A percentile compares a stretch with the other conserved stretches of the same genome.
These are phyloP conservation scores for Drosophila fulvimacula DNA, from an alignment of 2,888 invertebrate species.

Conservation along the genomic window DNA sequence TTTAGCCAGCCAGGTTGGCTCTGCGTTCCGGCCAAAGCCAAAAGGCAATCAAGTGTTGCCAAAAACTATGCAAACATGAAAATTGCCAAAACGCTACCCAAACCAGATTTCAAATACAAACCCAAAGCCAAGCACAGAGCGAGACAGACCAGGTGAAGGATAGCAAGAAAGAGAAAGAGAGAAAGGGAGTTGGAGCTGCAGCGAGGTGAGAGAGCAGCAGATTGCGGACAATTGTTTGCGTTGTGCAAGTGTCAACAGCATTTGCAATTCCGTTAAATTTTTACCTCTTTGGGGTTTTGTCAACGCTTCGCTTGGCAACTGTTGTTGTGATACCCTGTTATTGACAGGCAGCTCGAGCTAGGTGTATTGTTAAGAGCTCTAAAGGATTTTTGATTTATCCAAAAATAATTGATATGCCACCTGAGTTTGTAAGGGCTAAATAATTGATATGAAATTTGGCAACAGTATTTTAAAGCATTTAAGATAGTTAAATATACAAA, in stretches of 20 bases:
- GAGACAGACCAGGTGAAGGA: background rate
- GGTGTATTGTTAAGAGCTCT: background rate
- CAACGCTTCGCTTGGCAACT: constrained; percentile 33
- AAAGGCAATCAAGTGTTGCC: constrained; percentile 76
- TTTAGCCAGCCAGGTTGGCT: constrained; percentile 29
- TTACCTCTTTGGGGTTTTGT: constrained; percentile 68
- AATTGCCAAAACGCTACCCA: constrained; percentile 54
- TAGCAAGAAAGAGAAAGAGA: background rate
- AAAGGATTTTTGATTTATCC: background rate
- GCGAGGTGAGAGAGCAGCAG: constrained; percentile 43
- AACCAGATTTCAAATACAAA: constrained; percentile 47
- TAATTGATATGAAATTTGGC: background rate
- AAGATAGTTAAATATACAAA: too few species aligned
- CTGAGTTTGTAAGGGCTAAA: background rate
- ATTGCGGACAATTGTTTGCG: constrained; percentile 72
- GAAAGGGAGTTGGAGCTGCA: background rate
- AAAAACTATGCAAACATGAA: constrained; percentile 72
- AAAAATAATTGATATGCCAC: background rate
- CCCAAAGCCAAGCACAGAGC: constrained; percentile 9
- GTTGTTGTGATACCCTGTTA: constrained; percentile 32
- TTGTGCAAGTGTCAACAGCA: constrained; percentile 78
- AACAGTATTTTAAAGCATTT: too few species aligned
- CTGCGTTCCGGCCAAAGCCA: constrained; percentile 52
- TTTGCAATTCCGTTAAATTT: constrained; percentile 76
- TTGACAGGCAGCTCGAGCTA: background rate